phyloP scores from a whole-genome alignment of 2,113 vertebrate genomes.

The Protomyctophum bolini region DNA sequence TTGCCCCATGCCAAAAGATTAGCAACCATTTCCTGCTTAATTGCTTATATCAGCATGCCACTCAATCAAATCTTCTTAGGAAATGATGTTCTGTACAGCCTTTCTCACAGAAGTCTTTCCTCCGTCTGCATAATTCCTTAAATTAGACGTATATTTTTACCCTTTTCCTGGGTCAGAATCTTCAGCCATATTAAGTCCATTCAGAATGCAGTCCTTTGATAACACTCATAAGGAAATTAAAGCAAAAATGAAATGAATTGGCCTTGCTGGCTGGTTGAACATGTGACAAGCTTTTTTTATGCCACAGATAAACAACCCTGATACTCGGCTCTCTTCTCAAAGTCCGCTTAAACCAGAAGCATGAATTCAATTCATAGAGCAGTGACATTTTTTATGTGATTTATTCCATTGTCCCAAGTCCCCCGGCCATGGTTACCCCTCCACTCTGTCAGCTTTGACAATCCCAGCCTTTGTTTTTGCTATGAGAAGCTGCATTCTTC shows the following conservation, averaged over 20 bases:
- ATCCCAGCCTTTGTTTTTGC: constrained; percentile 73
- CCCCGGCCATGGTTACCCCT: constrained; percentile 53
- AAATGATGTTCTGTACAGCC: background rate
- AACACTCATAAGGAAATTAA: constrained; percentile 52
- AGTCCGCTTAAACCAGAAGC: constrained; percentile 35
- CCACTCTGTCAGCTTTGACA: constrained; percentile 63
- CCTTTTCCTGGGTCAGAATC: constrained; percentile 10
- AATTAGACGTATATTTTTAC: constrained; percentile 30
- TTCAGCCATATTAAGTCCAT: constrained; percentile 27
- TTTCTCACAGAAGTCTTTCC: constrained; percentile 16
- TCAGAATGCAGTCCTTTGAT: constrained; percentile 50
- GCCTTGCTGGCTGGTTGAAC: constrained; percentile 32
- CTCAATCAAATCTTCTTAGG: constrained; percentile 4
- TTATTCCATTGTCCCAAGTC: constrained; percentile 67
- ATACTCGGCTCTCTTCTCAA: constrained; percentile 36
- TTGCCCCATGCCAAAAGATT: constrained; percentile 7
- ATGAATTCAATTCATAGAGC: constrained; percentile 46
- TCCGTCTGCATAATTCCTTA: constrained; percentile 19
- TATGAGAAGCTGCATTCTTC: constrained; percentile 76
- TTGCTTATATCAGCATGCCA: constrained; percentile 5
- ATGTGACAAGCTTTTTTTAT: constrained; percentile 55
- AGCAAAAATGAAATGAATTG: constrained; percentile 46
- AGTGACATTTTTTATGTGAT: constrained; percentile 68
- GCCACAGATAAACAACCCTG: constrained; percentile 40
- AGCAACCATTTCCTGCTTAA: constrained; percentile 12